phyloP scores from a whole-genome alignment of 1,140 invertebrate species.

The Geopemphigus sp. region DNA sequence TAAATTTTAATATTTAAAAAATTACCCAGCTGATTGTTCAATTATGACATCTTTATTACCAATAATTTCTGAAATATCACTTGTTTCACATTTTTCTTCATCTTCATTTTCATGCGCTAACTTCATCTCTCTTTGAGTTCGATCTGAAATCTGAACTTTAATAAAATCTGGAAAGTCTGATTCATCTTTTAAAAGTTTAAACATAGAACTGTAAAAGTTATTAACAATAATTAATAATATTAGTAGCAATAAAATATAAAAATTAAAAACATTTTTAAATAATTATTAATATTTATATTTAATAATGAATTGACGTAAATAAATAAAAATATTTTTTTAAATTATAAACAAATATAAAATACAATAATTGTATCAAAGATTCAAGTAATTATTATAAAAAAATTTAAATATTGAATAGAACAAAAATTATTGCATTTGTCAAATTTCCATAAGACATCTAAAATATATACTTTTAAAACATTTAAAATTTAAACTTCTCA shows the following conservation, averaged over 20 bases:
- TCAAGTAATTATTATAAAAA: too few species aligned
- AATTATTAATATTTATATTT: background rate
- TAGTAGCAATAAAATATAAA: background rate
- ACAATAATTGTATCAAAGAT: too few species aligned
- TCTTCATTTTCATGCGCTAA: background rate
- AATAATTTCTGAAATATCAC: background rate
- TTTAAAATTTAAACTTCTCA: too few species aligned
- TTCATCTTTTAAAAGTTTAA: conserved; percentile 10
- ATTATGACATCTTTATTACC: background rate
- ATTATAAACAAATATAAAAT: too few species aligned
- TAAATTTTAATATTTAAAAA: background rate
- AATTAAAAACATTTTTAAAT: background rate
- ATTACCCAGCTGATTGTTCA: background rate
- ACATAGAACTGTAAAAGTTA: background rate
- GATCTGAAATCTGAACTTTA: background rate
- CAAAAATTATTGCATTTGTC: too few species aligned
- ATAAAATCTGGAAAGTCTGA: conserved; percentile 8
- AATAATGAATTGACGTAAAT: too few species aligned
- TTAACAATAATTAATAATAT: background rate
- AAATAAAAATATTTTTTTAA: background rate
- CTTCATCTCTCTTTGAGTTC: background rate
- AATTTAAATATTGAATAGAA: too few species aligned
- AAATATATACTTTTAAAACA: too few species aligned
- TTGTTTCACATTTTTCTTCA: background rate
- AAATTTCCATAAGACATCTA: too few species aligned